Evolutionary conservation across 37 sponge, comb jelly and placozoan species (phyloP), one percentile per base, ranked within the genome.

Genomic region (Ephydatia muelleri): DNA sequence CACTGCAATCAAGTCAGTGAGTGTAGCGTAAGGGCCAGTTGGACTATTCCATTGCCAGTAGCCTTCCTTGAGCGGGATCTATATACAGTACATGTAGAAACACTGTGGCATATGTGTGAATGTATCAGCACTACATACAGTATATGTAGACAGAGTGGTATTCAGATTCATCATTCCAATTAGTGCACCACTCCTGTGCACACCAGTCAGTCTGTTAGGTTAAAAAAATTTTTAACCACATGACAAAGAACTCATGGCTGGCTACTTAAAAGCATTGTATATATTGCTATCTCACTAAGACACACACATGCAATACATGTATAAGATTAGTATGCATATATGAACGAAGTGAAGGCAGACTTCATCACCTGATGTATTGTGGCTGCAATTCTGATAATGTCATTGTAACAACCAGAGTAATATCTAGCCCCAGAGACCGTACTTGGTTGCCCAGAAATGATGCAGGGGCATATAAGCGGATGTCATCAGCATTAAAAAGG

Each of bases 31-130:
- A 67, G 72, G 77, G 6, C 91, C 91, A 43, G 48, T 37, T 6
- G 47, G 48, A 38, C 38, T 64, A n/a, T 77, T 87, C 21, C 85
- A 70, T 36, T 36, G 67, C 94, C 94, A 94, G 64, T 82, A 57
- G 39, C 29, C 72, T 68, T 94, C 94, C 27, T 67, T 16, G 26
- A 94, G 43, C 43, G 85, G 77, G 21, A 90, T 81, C 90, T 90
- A 69, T 37, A 28, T n/a, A 67, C 2, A 33, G 27, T 21, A 13
- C 1, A 57, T 29, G 14, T 36, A 33, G 31, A 29, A 69, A 38
- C 5, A 57, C 4, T 16, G 19, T 5, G 16, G 57, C 57, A 57
- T 57, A 1, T 21, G 57, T 14, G 19, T 57, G 57, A 1, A 13
- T 11, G 16, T 21, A 57, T 57, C 1, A 5, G 1, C 57, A 14